Base-by-base conservation (phyloP, 2,113 vertebrate species). In the Pomatorhinus ruficollis region DNA sequence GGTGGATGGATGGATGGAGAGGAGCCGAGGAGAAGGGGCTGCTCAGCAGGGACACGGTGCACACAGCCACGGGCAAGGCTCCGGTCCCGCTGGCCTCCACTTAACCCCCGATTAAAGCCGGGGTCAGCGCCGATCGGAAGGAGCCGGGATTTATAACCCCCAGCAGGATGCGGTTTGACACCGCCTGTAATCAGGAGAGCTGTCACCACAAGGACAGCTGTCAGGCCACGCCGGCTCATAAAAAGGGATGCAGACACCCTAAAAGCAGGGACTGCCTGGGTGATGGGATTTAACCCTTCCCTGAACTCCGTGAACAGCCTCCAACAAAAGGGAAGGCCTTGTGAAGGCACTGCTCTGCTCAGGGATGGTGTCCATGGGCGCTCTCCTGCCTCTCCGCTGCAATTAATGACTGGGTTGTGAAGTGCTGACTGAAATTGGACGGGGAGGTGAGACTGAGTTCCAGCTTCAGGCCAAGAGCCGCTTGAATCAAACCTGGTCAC, bases 141-240 rank as follows among this genome's bases (percentile, higher is more conserved):
- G 94, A 97, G 97, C 88, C 83, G 95, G 98, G 97, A 98, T 98
- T 98, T 98, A 98, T 95, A 96, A 92, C 97, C 97, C 78, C 10
- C 93, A 80, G 94, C 97, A 97, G 96, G 97, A 98, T 95, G 97
- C 85, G 87, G 95, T 97, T 97, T 96, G 98, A 98, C 98, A 98
- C 96, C 22, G 88, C 95, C 94, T 97, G 95, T 97, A 98, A 98
- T 98, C 98, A 98, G 95, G 95, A 97, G 97, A 98, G 97, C 97
- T 98, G 98, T 98, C 97, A 97, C 95, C 94, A 93, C 98, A 98
- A 98, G 98, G 98, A 98, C 98, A 98, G 97, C 98, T 98, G 98
- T 98, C 98, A 97, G 94, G 90, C 95, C 97, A 95, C 50, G 69
- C 89, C 1, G 21, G 91, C 95, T 97, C 96, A 80, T 97, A 98